Base-by-base conservation (phyloP, 2,113 vertebrate genomes). In the Hystrix cristata region DNA sequence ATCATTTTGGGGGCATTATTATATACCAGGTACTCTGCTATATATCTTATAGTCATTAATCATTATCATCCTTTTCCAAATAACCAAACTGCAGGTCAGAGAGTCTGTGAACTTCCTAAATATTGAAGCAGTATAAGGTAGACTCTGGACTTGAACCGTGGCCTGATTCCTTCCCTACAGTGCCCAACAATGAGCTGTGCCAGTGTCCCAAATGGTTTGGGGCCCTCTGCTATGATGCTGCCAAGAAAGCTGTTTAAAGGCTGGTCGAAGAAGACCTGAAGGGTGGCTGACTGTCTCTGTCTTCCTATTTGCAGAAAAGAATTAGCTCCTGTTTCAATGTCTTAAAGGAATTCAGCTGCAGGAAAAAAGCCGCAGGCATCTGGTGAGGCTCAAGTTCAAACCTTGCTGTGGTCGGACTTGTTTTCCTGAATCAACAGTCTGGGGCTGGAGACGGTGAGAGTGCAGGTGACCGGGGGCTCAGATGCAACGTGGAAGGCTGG, bases 321-420 rank as follows among this genome's bases (percentile, higher is more conserved):
- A 53, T 94, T 74, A 18, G 93, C 91, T 86, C 59, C 38, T 90
- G 38, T 92, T 96, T 94, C 53, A 60, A 27, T 91, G 65, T 59
- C 55, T 11, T 80, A 85, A 67, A 43, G 71, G 43, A 92, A n/a
- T 84, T 43, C 65, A 76, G 60, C 31, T 59, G 12, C 3, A 14
- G 38, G n/a, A 23, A 83, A 43, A 65, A 82, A 34, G n/a, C 23
- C 31, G 72, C 60, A 64, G 67, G 55, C 34, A 72, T 95, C 94
- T 93, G 43, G 55, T 89, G 87, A 95, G 81, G 64, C 1, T 2
- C 65, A 65, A 46, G 23, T 97, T 94, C 31, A 55, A 94, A 93
- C 27, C 64, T 82, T 43, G 64, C 23, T 90, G 46, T 86, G 21
- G 10, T 55, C 15, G 25, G 60, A 67, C 71, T 46, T 60, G 21